Percentiles rank a stretch among this genome's conserved stretches.
phyloP scores from a whole-genome alignment of 2,113 vertebrate species.

The Oceanites oceanicus region DNA sequence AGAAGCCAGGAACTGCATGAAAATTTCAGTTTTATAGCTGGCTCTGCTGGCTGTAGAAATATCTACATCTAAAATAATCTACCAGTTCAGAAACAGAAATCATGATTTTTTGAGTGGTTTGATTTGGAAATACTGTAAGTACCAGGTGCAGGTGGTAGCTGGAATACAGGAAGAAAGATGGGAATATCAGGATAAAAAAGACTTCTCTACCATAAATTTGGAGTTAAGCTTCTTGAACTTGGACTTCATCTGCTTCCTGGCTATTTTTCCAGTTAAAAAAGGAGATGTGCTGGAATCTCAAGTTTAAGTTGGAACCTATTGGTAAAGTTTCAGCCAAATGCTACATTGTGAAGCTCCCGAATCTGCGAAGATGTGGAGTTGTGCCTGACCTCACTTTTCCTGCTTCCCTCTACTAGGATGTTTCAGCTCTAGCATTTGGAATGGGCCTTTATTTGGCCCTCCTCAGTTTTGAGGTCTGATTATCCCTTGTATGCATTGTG shows the following conservation, averaged over 20 bases:
- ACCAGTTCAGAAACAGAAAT: neutral
- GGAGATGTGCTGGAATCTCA: neutral
- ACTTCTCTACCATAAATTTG: neutral
- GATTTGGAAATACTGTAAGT: neutral
- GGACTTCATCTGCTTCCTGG: neutral
- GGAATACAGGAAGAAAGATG: neutral
- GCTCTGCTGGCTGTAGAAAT: neutral
- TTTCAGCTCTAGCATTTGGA: neutral
- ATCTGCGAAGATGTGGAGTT: neutral
- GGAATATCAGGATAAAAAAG: neutral
- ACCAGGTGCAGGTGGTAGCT: neutral
- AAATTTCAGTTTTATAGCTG: neutral
- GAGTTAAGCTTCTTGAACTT: neutral
- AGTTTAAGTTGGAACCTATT: neutral
- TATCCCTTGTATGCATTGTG: neutral
- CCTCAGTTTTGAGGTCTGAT: neutral
- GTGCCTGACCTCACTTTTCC: neutral
- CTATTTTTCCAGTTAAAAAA: neutral
- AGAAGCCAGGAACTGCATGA: neutral
- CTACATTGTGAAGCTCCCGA: neutral
- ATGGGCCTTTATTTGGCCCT: neutral
- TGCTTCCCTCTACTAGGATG: neutral
- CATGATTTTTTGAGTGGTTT: neutral
- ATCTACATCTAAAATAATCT: neutral
- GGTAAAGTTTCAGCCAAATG: neutral